Evolutionary conservation across 1,140 invertebrate genomes (phyloP).

Genomic region (Drosophila murphyi): DNA sequence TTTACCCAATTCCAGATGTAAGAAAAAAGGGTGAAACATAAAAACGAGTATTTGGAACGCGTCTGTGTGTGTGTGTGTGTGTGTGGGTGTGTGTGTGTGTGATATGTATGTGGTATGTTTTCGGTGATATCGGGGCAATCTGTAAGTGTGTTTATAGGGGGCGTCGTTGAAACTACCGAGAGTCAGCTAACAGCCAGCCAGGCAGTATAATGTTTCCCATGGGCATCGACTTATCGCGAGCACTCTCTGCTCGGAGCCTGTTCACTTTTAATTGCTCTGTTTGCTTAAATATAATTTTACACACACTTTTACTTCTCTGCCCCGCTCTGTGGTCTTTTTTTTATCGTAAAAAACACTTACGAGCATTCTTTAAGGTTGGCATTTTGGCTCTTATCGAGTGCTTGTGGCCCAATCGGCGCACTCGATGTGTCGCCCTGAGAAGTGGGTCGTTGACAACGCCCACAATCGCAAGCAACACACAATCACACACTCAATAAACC

Average conservation of each 20-base stretch:
- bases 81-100: too few relatives aligned
- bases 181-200: conserved; percentile 1
- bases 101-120: background rate
- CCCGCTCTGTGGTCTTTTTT: conserved; percentile 8
- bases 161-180: conserved; percentile 47
- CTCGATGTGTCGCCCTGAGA: conserved; percentile 39
- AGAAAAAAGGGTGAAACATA: background rate
- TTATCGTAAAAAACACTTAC: conserved; percentile 52
- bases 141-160: conserved; percentile 41
- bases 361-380: conserved; percentile 41
- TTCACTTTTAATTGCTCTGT: conserved; percentile 52
- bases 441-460: conserved; percentile 58
- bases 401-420: conserved; percentile 43
- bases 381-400: conserved; percentile 37
- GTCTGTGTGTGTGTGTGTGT: background rate
- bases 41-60: background rate
- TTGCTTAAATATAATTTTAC: conserved; percentile 41
- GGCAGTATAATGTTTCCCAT: conserved; percentile 38
- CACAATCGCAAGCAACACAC: conserved; percentile 18
- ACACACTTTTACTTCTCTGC: conserved; percentile 11
- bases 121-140: conserved; percentile 22
- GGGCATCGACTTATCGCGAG: conserved; percentile 40
- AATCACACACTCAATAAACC: conserved; percentile 6
- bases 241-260: conserved; percentile 25
- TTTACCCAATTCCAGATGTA: background rate